Percentiles rank a stretch among this genome's conserved stretches.
These are phyloP conservation scores for Malacoraja senta DNA, from an alignment of 2,797 vertebrate genomes.

Conservation along the genomic window DNA sequence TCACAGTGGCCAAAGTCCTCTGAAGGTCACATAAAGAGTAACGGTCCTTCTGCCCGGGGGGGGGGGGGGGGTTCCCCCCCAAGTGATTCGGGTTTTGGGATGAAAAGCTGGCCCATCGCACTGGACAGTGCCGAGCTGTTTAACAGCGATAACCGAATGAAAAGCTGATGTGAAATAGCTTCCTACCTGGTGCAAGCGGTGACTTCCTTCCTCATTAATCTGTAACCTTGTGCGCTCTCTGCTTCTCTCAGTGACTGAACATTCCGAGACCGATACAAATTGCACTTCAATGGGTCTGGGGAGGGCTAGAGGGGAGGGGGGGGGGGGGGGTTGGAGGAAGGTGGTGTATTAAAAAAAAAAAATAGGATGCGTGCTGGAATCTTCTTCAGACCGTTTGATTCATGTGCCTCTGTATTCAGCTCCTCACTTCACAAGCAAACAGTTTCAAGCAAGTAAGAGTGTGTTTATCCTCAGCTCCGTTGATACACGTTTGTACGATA, in stretches of 20 bases:
- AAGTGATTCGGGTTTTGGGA: slow-evolving; percentile 45
- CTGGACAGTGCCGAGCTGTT: slow-evolving; percentile 45
- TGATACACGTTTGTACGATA: slow-evolving; percentile 53
- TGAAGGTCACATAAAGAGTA: slow-evolving; percentile 24
- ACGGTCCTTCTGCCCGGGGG: background rate
- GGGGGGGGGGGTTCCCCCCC: too few species aligned
- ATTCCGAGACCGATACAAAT: slow-evolving; percentile 24
- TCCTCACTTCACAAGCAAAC: slow-evolving; percentile 46
- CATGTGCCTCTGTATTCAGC: slow-evolving; percentile 5
- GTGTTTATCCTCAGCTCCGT: slow-evolving; percentile 54
- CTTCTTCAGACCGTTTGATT: slow-evolving; percentile 8
- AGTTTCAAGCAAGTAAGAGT: slow-evolving; percentile 51
- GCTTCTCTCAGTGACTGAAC: slow-evolving; percentile 48
- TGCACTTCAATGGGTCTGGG: slow-evolving; percentile 5
- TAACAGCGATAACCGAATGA: slow-evolving; percentile 50
- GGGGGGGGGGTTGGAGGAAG: background rate
- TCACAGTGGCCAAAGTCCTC: slow-evolving; percentile 5
- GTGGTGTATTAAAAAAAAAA: background rate
- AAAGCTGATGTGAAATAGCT: slow-evolving; percentile 53
- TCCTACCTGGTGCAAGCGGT: slow-evolving; percentile 55
- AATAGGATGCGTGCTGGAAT: slow-evolving; percentile 12
- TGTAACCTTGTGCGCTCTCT: slow-evolving; percentile 50
- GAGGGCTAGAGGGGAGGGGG: background rate
- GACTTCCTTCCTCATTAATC: slow-evolving; percentile 52
- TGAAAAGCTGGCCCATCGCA: slow-evolving; percentile 55